Base-by-base conservation (phyloP, 1,140 invertebrate species). In the Mercenaria mercenaria region DNA sequence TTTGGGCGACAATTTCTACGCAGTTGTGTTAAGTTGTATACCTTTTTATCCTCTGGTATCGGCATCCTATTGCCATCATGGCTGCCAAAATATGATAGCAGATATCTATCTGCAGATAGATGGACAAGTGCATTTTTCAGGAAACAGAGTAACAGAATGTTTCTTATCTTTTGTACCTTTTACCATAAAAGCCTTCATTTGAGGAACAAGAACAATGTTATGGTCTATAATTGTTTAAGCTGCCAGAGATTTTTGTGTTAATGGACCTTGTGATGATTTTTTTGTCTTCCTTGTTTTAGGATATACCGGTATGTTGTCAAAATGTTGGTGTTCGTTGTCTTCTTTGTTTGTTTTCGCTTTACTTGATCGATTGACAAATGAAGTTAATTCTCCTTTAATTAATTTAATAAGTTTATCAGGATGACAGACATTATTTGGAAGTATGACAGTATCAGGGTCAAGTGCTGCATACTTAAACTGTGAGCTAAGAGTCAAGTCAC, bases 21-120 rank as follows among this genome's bases (percentile, higher is more conserved):
- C 47, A 84, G 32, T 47, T 84, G 59, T 8, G 8, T 69, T 50
- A 84, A 41, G 47, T 84, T 84, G 50, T 29, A 84, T 29, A 61
- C n/a, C 61, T 59, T 81, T n/a, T 81, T 81, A 20, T 81, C 52
- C 10, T 81, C 23, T 39, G 56, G 79, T 59, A 81, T 8, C 1
- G 29, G 3, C 79, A 81, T 59, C 79, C 79, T 37, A 81, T 84
- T 41, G 81, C n/a, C 41, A 84, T 69, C 81, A 84, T 84, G 8
- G 81, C 81, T 1, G 81, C 81, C 6, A 84, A 69, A 3, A 84
- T 84, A 52, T 84, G 81, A 69, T 84, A 84, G 43, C 81, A 84
- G n/a, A n/a, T n/a, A n/a, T n/a, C n/a, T n/a, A n/a, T 29, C 81
- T 50, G 13, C 15, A 29, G 0, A 61, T 84, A 69, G 81, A 43